Percentiles rank a stretch among this genome's conserved stretches.
These are phyloP conservation scores for Halcyon smyrnensis DNA, from an alignment of 2,797 vertebrate species.

Conservation along the genomic window DNA sequence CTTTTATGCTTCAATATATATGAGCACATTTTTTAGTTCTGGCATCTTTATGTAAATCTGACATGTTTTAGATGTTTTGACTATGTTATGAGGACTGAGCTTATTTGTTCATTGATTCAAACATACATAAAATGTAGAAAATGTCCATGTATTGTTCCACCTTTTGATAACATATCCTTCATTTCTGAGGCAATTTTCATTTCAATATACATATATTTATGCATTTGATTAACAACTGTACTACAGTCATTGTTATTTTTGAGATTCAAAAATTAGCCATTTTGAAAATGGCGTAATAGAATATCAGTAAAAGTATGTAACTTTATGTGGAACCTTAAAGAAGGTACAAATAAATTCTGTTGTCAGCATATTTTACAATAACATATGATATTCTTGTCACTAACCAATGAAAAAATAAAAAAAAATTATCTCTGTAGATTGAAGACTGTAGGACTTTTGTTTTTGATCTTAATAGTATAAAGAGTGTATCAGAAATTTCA, in stretches of 20 bases:
- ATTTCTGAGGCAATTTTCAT: not conserved
- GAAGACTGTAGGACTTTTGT: not conserved
- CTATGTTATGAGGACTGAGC: not conserved
- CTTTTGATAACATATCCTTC: not conserved
- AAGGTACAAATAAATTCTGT: not conserved
- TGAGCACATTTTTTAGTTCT: not conserved
- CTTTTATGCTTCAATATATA: not conserved
- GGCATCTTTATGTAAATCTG: not conserved
- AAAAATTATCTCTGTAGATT: not conserved
- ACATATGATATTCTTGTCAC: rapidly evolving
- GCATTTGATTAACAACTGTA: not conserved
- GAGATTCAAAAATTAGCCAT: not conserved
- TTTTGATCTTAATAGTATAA: not conserved
- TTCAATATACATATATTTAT: not conserved
- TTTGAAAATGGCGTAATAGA: not conserved
- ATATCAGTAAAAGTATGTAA: not conserved
- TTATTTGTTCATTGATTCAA: not conserved
- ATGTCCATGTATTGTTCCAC: not conserved
- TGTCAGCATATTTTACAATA: not conserved
- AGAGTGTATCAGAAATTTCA: not conserved
- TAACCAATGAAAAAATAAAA: not conserved
- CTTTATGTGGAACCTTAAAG: not conserved
- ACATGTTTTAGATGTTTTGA: not conserved
- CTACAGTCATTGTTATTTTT: not conserved
- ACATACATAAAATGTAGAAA: not conserved